These are phyloP conservation scores for Oreochromis mossambicus DNA, from an alignment of 2,797 vertebrate species.

Conservation along the genomic window DNA sequence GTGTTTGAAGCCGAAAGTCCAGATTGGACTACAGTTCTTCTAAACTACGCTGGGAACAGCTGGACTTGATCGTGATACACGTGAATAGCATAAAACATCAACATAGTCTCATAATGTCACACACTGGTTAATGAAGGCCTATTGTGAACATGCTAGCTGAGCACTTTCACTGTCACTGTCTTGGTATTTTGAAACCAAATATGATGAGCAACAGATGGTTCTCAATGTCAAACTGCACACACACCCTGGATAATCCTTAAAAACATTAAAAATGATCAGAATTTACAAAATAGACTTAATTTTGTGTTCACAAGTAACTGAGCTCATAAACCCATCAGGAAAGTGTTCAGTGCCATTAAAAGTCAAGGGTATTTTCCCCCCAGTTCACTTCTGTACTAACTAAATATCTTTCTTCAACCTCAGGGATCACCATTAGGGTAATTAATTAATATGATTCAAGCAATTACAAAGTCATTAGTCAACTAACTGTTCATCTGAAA, in stretches of 20 bases:
- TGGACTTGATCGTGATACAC: background rate
- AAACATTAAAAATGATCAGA: background rate
- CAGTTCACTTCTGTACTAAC: background rate
- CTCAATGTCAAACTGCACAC: background rate
- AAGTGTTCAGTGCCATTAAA: background rate
- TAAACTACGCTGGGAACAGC: background rate
- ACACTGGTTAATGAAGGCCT: background rate
- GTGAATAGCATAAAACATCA: background rate
- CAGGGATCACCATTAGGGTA: accelerated
- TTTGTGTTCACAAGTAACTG: background rate
- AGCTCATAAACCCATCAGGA: background rate
- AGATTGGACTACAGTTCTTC: background rate
- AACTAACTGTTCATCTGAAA: background rate
- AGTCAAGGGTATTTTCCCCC: accelerated
- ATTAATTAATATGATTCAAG: background rate
- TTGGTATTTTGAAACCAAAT: background rate
- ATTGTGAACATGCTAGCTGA: background rate
- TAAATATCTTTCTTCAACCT: background rate
- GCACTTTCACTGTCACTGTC: background rate
- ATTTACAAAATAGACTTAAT: accelerated
- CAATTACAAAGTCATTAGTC: background rate
- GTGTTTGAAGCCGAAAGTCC: background rate
- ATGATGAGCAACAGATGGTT: background rate
- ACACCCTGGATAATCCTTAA: background rate
- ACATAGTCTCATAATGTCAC: background rate